Base-by-base conservation (phyloP, 2,113 vertebrate genomes). In the Hippocampus zosterae region DNA sequence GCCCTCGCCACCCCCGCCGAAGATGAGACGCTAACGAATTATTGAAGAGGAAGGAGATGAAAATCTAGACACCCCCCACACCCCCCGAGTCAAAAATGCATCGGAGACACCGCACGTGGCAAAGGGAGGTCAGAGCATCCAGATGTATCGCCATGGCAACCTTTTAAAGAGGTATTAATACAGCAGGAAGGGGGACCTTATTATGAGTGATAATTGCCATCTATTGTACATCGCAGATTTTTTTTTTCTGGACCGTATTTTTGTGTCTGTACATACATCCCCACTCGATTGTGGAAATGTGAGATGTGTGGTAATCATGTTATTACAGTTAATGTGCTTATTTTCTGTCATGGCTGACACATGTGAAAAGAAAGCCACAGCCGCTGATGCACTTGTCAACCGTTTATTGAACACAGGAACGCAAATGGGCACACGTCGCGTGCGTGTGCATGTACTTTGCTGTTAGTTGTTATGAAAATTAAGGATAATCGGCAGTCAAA, bases 1-100 rank as follows among this genome's bases (percentile, higher is more conserved):
- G 79, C 80, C 76, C 61, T 60, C 57, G 16, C 27, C 27, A 33
- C 25, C 15, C 27, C 13, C 15, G 27, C 23, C 15, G 5, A 73
- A 73, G 79, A 87, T 66, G 64, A 78, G 72, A 82, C 53, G 76
- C 79, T 75, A 79, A 76, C 69, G 78, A 75, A 85, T 84, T 71
- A 80, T 77, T 65, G 67, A 73, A 77, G 41, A 76, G 65, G 66
- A 65, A 67, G 27, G 69, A 79, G 68, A 78, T 70, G 63, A 69
- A n/a, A 77, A 77, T 69, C 44, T 8, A 53, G 77, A 82, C n/a
- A n/a, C n/a, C n/a, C n/a, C n/a, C n/a, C n/a, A n/a, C n/a, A n/a
- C n/a, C 82, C 68, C 57, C 60, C 40, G 41, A 66, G 67, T 67
- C 52, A 55, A 62, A 70, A 69, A 78, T 79, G 63, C 59, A 69